These are phyloP conservation scores for Diadema setosum DNA, from an alignment of 35 echinoderm and acorn worm species.

Conservation along the genomic window DNA sequence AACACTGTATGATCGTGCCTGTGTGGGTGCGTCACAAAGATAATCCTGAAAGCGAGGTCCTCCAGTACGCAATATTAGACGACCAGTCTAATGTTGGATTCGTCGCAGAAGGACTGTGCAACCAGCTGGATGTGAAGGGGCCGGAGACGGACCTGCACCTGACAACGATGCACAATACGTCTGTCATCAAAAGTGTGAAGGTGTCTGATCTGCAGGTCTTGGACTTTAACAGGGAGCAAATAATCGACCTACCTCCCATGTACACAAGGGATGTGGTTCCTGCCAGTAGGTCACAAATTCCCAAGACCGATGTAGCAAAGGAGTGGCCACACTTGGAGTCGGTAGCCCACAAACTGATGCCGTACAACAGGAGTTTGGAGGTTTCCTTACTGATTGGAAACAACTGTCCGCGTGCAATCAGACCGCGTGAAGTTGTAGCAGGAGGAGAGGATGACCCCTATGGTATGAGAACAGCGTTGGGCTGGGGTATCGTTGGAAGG, in stretches of 20 bases:
- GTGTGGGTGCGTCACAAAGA: neutral
- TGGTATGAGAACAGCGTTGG: constrained; percentile 11
- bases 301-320: neutral
- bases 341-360: constrained; percentile 30
- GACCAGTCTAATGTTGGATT: constrained; percentile 60
- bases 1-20: constrained; percentile 33
- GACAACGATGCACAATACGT: constrained; percentile 16
- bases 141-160: neutral
- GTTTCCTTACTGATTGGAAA: constrained; percentile 4
- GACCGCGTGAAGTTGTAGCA: constrained; percentile 10
- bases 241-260: neutral
- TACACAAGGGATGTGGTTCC: constrained; percentile 48
- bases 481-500: constrained; percentile 46
- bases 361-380: neutral
- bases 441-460: constrained; percentile 49
- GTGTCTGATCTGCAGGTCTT: neutral
- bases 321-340: constrained; percentile 18
- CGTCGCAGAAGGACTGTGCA: neutral
- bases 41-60: neutral
- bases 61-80: constrained; percentile 53
- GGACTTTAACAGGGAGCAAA: neutral
- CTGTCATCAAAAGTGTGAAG: neutral
- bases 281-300: constrained; percentile 44
- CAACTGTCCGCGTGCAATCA: neutral
- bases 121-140: neutral